These are phyloP conservation scores for Rissa tridactyla DNA, from an alignment of 2,113 vertebrate species.

Conservation along the genomic window DNA sequence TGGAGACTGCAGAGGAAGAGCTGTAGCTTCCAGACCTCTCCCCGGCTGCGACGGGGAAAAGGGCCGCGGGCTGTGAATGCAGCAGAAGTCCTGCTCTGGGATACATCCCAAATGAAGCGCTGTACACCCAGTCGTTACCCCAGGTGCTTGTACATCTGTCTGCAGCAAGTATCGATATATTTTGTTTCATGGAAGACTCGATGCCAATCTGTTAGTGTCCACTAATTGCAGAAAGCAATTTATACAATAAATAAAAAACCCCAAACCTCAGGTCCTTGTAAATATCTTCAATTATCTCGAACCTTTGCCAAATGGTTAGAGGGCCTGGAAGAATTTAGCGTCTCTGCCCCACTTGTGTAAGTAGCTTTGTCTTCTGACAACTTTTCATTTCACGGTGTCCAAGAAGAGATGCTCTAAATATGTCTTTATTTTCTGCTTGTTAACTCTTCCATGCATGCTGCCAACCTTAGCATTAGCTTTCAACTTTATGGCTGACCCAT, in stretches of 20 bases:
- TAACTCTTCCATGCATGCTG: slow-evolving; percentile 21
- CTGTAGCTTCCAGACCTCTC: background rate
- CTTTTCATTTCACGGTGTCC: background rate
- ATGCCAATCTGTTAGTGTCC: background rate
- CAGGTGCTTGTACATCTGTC: background rate
- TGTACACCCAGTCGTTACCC: background rate
- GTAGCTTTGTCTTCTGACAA: background rate
- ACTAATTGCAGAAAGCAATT: background rate
- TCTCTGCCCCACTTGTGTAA: background rate
- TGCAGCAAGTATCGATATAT: background rate
- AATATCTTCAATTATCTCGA: background rate
- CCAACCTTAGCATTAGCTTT: slow-evolving; percentile 18
- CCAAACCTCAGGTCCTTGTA: background rate
- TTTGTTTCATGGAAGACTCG: background rate
- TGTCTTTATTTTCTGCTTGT: slow-evolving; percentile 12
- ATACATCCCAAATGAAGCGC: background rate
- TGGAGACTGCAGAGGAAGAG: background rate
- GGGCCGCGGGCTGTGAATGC: background rate
- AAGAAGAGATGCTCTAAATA: background rate
- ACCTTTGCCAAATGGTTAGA: background rate
- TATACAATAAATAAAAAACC: background rate
- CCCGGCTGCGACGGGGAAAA: background rate
- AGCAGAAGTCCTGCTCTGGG: background rate
- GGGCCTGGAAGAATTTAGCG: background rate
- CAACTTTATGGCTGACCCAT: slow-evolving; percentile 24